phyloP scores from a whole-genome alignment of 2,113 vertebrate genomes.

The Spea multiplicata region DNA sequence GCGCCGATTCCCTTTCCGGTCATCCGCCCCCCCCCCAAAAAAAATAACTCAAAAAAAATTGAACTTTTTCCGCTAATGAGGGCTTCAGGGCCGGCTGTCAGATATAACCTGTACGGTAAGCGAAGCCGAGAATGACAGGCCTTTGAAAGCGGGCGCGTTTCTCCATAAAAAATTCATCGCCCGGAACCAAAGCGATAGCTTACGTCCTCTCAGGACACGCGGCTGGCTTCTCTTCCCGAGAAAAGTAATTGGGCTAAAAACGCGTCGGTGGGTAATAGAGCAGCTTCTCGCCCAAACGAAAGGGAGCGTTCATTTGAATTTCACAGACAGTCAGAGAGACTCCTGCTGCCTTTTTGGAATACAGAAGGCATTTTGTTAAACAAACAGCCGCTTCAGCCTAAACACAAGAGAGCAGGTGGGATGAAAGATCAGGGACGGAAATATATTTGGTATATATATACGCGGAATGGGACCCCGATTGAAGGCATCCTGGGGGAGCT shows the following conservation, averaged over 20 bases:
- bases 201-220: conserved; percentile 3
- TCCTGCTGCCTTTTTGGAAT: conserved; percentile 33
- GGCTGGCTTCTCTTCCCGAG: conserved; percentile 53
- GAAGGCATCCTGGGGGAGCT: conserved; percentile 22
- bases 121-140: conserved; percentile 43
- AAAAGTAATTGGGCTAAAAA: conserved; percentile 66
- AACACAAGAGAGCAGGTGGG: conserved; percentile 38
- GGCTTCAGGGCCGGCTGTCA: conserved; percentile 42
- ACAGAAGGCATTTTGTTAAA: conserved; percentile 44
- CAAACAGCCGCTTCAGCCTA: conserved; percentile 44
- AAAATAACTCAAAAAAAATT: conserved; percentile 41
- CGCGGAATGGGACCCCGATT: conserved; percentile 8
- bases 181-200: conserved; percentile 51
- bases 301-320: conserved; percentile 60
- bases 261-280: conserved; percentile 64
- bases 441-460: conserved; percentile 25
- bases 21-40: conserved; percentile 15
- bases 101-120: conserved; percentile 32
- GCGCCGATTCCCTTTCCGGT: conserved; percentile 22
- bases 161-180: conserved; percentile 44
- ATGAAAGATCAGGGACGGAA: conserved; percentile 29
- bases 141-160: conserved; percentile 45
- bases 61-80: conserved; percentile 40
- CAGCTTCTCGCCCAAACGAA: conserved; percentile 61
- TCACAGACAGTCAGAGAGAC: conserved; percentile 51